Conservation (phyloP, 1,140 invertebrate species). For the Telenomus remus region DNA sequence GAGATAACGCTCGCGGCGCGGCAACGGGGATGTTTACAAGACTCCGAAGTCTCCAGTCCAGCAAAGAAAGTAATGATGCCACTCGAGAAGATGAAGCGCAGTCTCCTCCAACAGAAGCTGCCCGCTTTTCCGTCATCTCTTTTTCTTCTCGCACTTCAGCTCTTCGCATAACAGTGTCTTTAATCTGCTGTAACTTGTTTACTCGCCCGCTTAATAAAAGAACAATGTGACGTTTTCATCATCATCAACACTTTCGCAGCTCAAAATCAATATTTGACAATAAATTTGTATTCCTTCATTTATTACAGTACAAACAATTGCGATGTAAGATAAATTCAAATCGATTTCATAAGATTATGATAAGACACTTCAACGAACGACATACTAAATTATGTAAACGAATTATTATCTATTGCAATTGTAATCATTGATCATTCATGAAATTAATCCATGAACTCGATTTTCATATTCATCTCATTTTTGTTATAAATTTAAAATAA, state of each 20-base stretch:
- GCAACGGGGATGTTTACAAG: slow-evolving; percentile 68
- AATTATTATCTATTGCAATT: too few relatives aligned
- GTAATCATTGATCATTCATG: too few relatives aligned
- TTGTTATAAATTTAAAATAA: too few relatives aligned
- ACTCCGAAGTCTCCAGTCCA: slow-evolving; percentile 58
- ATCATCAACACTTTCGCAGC: slow-evolving; percentile 34
- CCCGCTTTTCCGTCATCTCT: slow-evolving; percentile 37
- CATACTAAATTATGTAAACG: too few relatives aligned
- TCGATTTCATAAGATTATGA: too few relatives aligned
- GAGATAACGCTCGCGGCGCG: slow-evolving; percentile 59
- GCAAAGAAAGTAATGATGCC: slow-evolving; percentile 69
- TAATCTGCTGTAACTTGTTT: slow-evolving; percentile 73
- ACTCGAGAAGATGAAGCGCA: slow-evolving; percentile 71
- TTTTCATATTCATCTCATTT: too few relatives aligned
- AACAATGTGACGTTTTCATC: slow-evolving; percentile 62
- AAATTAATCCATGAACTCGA: too few relatives aligned
- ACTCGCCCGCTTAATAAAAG: slow-evolving; percentile 63
- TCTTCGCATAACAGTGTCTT: slow-evolving; percentile 41
- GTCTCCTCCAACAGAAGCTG: slow-evolving; percentile 34
- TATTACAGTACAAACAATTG: too few relatives aligned
- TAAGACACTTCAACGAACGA: too few relatives aligned
- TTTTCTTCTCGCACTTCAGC: slow-evolving; percentile 35
- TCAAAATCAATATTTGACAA: not conserved
- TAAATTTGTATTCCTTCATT: too few relatives aligned
- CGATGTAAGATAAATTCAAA: too few relatives aligned